Conservation (phyloP, 1,140 invertebrate genomes). For the Kradibia gibbosae region DNA sequence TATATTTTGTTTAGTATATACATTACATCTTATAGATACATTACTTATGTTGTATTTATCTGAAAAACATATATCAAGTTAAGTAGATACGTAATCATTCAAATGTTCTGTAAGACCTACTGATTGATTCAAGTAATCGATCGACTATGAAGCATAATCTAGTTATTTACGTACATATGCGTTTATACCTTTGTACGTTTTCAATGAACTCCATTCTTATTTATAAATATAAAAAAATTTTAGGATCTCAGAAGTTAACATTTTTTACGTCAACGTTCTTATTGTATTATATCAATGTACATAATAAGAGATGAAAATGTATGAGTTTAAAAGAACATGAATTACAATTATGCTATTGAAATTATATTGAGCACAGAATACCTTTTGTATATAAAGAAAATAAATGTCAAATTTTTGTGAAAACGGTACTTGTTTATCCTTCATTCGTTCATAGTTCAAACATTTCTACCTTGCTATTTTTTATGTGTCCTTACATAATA, state of each 20-base stretch:
- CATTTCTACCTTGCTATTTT: neutral
- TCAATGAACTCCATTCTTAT: constrained; percentile 32
- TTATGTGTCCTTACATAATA: neutral
- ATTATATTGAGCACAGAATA: constrained; percentile 55
- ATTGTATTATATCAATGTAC: constrained; percentile 42
- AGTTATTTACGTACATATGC: constrained; percentile 52
- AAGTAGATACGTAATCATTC: neutral
- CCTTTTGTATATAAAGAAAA: constrained; percentile 66
- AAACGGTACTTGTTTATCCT: neutral
- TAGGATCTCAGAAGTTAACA: constrained; percentile 59
- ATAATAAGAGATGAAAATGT: constrained; percentile 33
- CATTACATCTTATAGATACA: no score
- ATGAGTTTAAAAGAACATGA: constrained; percentile 46
- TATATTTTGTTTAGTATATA: no score
- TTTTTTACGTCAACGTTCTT: constrained; percentile 54
- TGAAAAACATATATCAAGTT: constrained; percentile 12
- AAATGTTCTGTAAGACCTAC: constrained; percentile 39
- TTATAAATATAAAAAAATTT: constrained; percentile 37
- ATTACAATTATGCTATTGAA: constrained; percentile 51
- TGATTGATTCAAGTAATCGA: constrained; percentile 37
- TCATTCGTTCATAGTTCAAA: neutral
- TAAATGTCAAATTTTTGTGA: constrained; percentile 61
- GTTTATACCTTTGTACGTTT: constrained; percentile 68
- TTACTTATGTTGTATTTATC: constrained; percentile 46
- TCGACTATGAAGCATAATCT: constrained; percentile 46